Conservation (phyloP, 30 jellyfish, hydroid and myxozoan species). For the Mastigias papua region DNA sequence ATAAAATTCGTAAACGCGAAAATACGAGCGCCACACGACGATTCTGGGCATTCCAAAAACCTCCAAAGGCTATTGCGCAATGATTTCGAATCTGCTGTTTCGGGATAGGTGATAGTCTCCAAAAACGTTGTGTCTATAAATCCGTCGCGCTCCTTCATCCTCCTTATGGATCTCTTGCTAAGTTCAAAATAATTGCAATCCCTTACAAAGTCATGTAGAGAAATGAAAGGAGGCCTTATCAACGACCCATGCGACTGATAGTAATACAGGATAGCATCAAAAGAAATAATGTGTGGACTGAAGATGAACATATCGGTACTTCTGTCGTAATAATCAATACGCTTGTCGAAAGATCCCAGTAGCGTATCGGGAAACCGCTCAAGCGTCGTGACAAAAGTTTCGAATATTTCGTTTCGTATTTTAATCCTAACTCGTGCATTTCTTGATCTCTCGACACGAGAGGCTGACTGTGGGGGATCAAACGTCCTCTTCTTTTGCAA, state of each 20-base stretch:
- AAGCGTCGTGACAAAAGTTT: conserved; percentile 80
- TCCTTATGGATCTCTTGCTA: conserved; percentile 57
- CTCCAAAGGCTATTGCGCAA: conserved; percentile 64
- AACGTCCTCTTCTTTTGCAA: background rate
- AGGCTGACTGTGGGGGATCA: background rate
- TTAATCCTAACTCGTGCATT: conserved; percentile 54
- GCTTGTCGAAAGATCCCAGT: conserved; percentile 68
- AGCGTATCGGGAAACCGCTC: conserved; percentile 88
- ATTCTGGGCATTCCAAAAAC: conserved; percentile 82
- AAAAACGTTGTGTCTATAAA: conserved; percentile 14
- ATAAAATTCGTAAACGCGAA: conserved; percentile 64
- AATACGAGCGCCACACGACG: conserved; percentile 76
- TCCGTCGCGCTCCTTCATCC: conserved; percentile 87
- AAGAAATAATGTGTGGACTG: conserved; percentile 59
- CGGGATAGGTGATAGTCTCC: background rate
- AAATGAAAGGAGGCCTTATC: conserved; percentile 80
- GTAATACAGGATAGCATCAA: conserved; percentile 88
- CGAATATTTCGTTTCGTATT: conserved; percentile 76
- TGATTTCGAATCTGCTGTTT: background rate
- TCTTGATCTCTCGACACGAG: background rate
- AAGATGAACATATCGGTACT: conserved; percentile 31
- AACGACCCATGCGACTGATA: conserved; percentile 90
- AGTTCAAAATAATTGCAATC: conserved; percentile 85
- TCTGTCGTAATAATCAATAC: conserved; percentile 37
- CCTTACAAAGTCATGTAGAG: conserved; percentile 75